A percentile compares a stretch with the other conserved stretches of the same genome.
Evolutionary conservation across 2,113 vertebrate species (phyloP).

Genomic region (Chiloscyllium plagiosum): DNA sequence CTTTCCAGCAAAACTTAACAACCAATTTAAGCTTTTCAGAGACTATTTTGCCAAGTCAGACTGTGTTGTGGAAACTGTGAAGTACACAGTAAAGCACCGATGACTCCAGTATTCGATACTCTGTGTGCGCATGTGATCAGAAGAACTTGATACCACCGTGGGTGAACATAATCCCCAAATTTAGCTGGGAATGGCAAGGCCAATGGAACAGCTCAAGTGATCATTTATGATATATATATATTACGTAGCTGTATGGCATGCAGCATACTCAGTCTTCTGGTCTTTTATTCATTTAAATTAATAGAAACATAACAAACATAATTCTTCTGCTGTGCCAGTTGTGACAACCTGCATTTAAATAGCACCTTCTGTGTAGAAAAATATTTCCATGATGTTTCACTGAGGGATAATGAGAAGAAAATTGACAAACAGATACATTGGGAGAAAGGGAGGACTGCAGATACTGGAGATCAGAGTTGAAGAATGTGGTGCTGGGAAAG

Average conservation of each 20-base stretch:
- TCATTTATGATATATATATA: neutral
- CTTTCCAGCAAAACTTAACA: neutral
- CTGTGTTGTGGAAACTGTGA: conserved; percentile 7
- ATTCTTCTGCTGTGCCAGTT: neutral
- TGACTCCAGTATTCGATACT: conserved; percentile 29
- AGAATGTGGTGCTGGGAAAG: no score
- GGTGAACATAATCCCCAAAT: conserved; percentile 37
- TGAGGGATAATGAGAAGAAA: neutral
- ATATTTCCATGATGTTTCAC: neutral
- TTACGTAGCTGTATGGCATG: neutral
- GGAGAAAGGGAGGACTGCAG: neutral
- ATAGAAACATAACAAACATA: neutral
- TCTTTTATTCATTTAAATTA: neutral
- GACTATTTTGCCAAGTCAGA: neutral
- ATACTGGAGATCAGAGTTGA: no score
- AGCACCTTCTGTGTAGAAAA: neutral
- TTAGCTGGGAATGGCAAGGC: conserved; percentile 33
- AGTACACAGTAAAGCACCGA: conserved; percentile 9
- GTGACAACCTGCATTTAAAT: neutral
- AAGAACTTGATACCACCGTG: conserved; percentile 17
- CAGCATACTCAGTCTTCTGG: no score
- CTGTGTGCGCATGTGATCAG: conserved; percentile 10
- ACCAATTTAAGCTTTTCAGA: neutral
- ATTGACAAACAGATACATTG: neutral
- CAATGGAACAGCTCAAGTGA: conserved; percentile 15